Evolutionary conservation across 2,888 invertebrate species (phyloP).

Genomic region (Copidosoma aretas): DNA sequence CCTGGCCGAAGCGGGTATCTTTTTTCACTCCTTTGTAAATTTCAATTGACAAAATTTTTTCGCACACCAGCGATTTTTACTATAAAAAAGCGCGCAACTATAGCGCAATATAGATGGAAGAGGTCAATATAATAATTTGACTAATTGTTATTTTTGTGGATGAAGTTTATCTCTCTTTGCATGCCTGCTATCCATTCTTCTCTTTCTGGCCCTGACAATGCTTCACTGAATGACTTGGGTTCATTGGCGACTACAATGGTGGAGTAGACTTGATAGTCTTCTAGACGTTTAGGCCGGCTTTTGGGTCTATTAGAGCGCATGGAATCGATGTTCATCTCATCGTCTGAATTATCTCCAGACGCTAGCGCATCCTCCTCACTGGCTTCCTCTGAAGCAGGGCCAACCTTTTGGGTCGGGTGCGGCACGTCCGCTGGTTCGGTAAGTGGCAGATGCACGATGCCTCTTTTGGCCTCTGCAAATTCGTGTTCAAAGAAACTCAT

Average conservation of each 20-base stretch:
- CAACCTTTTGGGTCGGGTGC: background rate
- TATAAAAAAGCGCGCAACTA: no score
- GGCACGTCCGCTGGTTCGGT: background rate
- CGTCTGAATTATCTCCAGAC: background rate
- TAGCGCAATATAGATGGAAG: no score
- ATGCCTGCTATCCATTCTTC: background rate
- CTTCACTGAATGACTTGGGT: background rate
- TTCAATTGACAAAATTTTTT: no score
- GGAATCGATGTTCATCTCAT: no score
- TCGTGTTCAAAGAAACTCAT: background rate
- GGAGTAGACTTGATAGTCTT: background rate
- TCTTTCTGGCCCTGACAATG: background rate
- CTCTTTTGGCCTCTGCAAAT: background rate
- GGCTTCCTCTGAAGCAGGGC: background rate
- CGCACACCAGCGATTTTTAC: no score
- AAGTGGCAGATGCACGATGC: background rate
- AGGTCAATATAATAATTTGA: no score
- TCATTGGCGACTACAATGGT: background rate
- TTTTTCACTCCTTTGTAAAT: no score
- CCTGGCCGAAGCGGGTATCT: no score
- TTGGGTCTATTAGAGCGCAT: no score
- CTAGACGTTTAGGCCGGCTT: no score
- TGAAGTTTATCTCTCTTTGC: background rate
- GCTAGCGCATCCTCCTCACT: background rate
- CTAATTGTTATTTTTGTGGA: constrained; percentile 9